Base-by-base conservation (phyloP, 2,797 vertebrate species). In the Micrastur ruficollis region DNA sequence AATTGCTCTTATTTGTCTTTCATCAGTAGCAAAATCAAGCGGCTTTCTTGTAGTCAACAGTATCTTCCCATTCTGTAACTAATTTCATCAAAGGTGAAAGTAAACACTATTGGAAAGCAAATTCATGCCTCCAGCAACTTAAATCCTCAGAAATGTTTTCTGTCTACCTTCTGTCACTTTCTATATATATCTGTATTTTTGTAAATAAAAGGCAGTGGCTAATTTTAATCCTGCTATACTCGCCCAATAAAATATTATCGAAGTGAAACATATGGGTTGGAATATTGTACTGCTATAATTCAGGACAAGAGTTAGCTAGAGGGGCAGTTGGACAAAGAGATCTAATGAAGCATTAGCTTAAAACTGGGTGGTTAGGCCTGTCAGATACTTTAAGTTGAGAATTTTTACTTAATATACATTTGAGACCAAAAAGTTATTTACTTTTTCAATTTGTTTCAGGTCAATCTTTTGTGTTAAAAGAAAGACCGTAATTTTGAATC, bases 281-380 rank as follows among this genome's bases (percentile, higher is more conserved):
- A 98, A 97, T 97, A 97, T 86, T 93, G 95, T 92, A 96, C 98
- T 98, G 97, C 95, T 98, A 97, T 97, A 97, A 98, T 98, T 98
- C 97, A 98, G 98, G 98, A 98, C 62, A 84, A 98, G 97, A 98
- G 97, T 94, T 98, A 98, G 98, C 98, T 98, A 97, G 98, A 99
- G 98, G 98, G 98, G 98, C 96, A 97, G 88, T 96, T 98, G 96
- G 98, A 98, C 97, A 98, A 98, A 98, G 97, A 97, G 97, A 98
- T 96, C 80, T 99, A 99, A 98, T 90, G 96, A 97, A 98, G 94
- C 96, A 97, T 96, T 97, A 96, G 92, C 89, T 97, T 96, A 97
- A 97, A 96, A 96, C 88, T 49, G 79, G 42, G 80, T 55, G 58
- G 85, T 98, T 98, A 98, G 98, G 97, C 97, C 97, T 98, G 98